phyloP scores from a whole-genome alignment of 2,113 vertebrate genomes.

The Otis tarda region DNA sequence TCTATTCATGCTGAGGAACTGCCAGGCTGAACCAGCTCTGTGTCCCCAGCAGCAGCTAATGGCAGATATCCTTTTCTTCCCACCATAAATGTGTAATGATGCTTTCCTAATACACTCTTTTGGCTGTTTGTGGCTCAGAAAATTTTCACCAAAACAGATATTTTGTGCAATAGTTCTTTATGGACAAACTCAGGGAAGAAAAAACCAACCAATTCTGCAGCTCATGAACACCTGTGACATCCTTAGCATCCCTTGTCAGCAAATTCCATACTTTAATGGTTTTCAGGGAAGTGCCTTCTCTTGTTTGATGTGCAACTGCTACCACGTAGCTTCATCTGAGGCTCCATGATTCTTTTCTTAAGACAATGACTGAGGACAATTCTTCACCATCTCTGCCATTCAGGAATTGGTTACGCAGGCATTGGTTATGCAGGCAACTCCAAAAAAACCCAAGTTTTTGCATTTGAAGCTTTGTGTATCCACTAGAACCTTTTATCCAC shows the following conservation, averaged over 20 bases:
- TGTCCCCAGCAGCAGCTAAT: not conserved
- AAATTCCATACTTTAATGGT: not conserved
- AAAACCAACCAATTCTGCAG: not conserved
- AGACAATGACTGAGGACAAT: not conserved
- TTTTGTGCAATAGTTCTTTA: not conserved
- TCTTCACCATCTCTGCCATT: not conserved
- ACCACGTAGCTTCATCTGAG: not conserved
- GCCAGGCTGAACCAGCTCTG: not conserved
- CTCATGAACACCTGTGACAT: not conserved
- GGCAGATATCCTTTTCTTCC: not conserved
- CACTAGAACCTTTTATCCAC: not conserved
- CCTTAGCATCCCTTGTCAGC: not conserved
- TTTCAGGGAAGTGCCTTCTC: not conserved
- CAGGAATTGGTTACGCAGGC: not conserved
- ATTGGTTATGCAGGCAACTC: not conserved
- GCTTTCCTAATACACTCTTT: not conserved
- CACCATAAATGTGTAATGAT: not conserved
- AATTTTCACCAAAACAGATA: not conserved
- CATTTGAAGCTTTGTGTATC: not conserved
- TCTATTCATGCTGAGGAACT: not conserved
- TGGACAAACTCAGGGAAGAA: not conserved
- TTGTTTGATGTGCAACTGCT: not conserved
- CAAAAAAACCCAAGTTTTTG: not conserved
- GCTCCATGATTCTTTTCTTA: not conserved
- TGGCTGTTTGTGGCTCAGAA: not conserved